Base-by-base conservation (phyloP, 2,113 vertebrate species). In the Tiliqua scincoides region DNA sequence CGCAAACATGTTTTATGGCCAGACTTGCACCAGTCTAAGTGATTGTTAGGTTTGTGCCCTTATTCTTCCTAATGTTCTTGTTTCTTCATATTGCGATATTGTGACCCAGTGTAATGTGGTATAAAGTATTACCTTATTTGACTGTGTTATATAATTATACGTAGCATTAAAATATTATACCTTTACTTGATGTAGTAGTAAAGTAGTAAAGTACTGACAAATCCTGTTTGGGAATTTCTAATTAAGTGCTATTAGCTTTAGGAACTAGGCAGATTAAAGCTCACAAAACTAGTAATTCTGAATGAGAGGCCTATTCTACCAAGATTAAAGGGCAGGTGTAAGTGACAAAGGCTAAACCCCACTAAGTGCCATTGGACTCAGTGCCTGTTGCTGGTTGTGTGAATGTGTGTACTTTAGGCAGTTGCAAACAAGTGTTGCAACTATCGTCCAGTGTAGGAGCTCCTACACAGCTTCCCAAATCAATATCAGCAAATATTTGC, bases 221-320 rank as follows among this genome's bases (percentile, higher is more conserved):
- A 74, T 74, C 68, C 57, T 73, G 70, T 71, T 84, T 52, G 70
- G 73, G 83, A 86, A 80, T 86, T 86, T 80, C 78, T 80, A 73
- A 86, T 73, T 86, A 86, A 73, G 68, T 52, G n/a, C 68, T 80
- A 86, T 80, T 80, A 86, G 70, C 77, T 80, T 80, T 40, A 73
- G 40, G 59, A 80, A 40, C 70, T 17, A 80, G 68, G 68, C 78
- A 80, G 85, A 80, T 86, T 86, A 86, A 63, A 84, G 71, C 11
- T 75, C 48, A 84, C 65, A 84, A 86, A 80, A 73, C 21, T 18
- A 63, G 68, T 62, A 79, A 80, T 57, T 80, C 70, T 86, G 57
- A 80, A 80, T 73, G n/a, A 73, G 59, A 52, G 80, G 73, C 63
- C 54, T 73, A 21, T 79, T 73, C 40, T 80, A 80, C 17, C 43